Conservation (phyloP, 2,888 invertebrate genomes). For the Ethmia dodecea region DNA sequence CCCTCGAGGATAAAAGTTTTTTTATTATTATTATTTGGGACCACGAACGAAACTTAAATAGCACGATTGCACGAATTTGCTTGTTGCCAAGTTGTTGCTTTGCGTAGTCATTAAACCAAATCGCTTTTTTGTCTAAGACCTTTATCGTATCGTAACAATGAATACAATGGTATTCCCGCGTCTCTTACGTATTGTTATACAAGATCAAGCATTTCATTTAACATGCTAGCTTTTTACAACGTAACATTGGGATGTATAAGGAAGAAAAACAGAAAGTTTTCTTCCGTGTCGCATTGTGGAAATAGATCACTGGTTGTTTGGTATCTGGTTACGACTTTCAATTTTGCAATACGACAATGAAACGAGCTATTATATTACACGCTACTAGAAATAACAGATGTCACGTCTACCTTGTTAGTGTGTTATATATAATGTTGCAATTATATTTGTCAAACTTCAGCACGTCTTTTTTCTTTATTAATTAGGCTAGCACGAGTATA, state of each 20-base stretch:
- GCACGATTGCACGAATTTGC: too few species aligned
- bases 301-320: slow-evolving; percentile 33
- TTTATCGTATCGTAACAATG: slow-evolving; percentile 69
- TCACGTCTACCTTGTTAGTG: slow-evolving; percentile 16
- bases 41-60: too few species aligned
- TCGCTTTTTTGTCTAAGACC: slow-evolving; percentile 48
- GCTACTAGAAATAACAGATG: slow-evolving; percentile 13
- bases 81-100: too few species aligned
- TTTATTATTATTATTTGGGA: too few species aligned
- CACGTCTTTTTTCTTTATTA: too few species aligned
- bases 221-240: slow-evolving; percentile 34
- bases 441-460: background rate
- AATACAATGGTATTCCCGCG: slow-evolving; percentile 67
- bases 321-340: slow-evolving; percentile 38
- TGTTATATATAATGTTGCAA: slow-evolving; percentile 7
- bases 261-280: slow-evolving; percentile 40
- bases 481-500: too few species aligned
- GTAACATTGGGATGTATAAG: slow-evolving; percentile 34
- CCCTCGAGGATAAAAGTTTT: too few species aligned
- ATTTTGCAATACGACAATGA: slow-evolving; percentile 38
- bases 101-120: slow-evolving; percentile 27
- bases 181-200: slow-evolving; percentile 67
- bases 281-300: slow-evolving; percentile 35
- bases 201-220: slow-evolving; percentile 53
- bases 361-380: slow-evolving; percentile 30